Conservation (phyloP, 1,140 invertebrate species). For the Cherax quadricarinatus region DNA sequence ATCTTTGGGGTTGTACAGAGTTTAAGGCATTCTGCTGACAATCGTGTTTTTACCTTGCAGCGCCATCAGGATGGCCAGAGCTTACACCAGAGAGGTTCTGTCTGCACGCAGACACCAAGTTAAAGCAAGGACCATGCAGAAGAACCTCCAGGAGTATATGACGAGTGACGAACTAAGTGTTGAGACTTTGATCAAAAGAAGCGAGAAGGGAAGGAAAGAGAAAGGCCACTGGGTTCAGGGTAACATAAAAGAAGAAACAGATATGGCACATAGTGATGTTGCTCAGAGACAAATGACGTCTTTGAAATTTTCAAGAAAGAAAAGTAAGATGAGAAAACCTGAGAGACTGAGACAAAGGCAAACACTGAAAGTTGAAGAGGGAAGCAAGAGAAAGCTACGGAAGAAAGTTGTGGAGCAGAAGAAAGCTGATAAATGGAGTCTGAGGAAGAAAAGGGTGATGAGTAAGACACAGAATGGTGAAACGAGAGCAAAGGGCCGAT, state of each 20-base stretch:
- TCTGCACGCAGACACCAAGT: background rate
- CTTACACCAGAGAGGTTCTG: background rate
- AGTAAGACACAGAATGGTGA: background rate
- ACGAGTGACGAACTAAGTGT: background rate
- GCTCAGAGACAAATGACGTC: no score
- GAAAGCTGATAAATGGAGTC: background rate
- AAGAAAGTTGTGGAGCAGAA: background rate
- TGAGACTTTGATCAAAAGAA: background rate
- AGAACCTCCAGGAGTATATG: background rate
- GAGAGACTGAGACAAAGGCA: background rate
- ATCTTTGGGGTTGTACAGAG: no score
- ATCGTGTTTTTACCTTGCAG: background rate
- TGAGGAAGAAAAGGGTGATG: background rate
- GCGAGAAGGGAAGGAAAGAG: background rate
- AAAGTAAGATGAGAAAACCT: background rate
- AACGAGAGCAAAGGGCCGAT: background rate
- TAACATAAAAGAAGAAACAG: background rate
- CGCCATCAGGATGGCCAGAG: background rate
- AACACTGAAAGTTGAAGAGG: no score
- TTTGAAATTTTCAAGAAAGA: background rate
- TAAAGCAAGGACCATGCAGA: background rate
- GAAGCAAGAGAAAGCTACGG: background rate
- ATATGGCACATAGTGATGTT: background rate
- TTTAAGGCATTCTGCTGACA: no score
- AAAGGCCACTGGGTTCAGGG: background rate